Percentiles rank a stretch among this genome's conserved stretches.
These are phyloP conservation scores for Gari tellinella DNA, from an alignment of 2,888 invertebrate species.

Conservation along the genomic window DNA sequence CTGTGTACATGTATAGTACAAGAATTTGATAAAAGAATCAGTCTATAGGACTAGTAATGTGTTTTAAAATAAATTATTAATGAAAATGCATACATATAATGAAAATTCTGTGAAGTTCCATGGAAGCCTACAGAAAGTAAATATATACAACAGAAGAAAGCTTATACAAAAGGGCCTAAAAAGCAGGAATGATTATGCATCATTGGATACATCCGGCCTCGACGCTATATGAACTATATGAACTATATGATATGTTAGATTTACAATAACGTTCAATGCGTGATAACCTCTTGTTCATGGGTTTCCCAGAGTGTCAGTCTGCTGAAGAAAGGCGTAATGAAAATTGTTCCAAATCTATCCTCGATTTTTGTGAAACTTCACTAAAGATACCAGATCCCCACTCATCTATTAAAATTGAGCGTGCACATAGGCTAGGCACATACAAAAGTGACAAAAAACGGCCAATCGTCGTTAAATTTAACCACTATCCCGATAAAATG, in stretches of 20 bases:
- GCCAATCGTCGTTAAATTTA: conserved; percentile 3
- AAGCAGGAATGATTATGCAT: too few species aligned
- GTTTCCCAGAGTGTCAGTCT: background rate
- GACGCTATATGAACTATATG: too few species aligned
- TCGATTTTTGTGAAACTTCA: background rate
- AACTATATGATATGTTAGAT: conserved; percentile 8
- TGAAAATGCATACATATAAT: too few species aligned
- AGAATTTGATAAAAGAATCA: too few species aligned
- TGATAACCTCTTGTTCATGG: conserved; percentile 6
- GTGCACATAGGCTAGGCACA: background rate
- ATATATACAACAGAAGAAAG: too few species aligned
- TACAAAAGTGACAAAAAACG: conserved; percentile 1
- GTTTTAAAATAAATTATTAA: too few species aligned
- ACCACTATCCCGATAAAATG: conserved; percentile 13
- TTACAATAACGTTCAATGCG: conserved; percentile 1
- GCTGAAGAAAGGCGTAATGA: background rate
- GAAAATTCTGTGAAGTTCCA: too few species aligned
- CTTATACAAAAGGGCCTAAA: too few species aligned
- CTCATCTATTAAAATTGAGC: background rate
- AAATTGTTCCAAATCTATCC: background rate
- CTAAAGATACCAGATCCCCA: conserved; percentile 5
- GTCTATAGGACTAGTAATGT: too few species aligned
- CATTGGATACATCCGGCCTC: too few species aligned
- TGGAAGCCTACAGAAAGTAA: too few species aligned
- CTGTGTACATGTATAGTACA: too few species aligned